phyloP scores from a whole-genome alignment of 2,113 vertebrate species.

The Epinephelus lanceolatus region DNA sequence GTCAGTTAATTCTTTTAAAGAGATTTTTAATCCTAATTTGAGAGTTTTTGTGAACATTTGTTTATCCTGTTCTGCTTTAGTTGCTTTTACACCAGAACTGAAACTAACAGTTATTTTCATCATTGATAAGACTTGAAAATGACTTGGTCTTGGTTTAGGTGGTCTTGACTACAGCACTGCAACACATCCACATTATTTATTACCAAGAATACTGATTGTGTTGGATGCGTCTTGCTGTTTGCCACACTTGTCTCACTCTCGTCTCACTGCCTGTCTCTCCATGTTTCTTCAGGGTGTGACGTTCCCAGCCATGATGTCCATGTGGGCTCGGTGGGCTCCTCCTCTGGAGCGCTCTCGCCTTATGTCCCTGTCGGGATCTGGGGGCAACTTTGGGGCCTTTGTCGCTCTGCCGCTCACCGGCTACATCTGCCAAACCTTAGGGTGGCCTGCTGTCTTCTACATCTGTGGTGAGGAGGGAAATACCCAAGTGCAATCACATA shows the following conservation, averaged over 20 bases:
- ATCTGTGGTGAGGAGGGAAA: constrained; percentile 83
- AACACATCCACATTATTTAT: neutral
- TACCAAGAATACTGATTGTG: no score
- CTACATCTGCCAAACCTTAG: constrained; percentile 84
- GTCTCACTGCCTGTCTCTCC: neutral
- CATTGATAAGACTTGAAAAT: no score
- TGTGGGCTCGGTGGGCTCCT: constrained; percentile 90
- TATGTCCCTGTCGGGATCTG: constrained; percentile 82
- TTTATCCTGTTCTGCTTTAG: no score
- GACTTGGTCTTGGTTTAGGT: no score
- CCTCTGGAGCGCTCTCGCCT: constrained; percentile 86
- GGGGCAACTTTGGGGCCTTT: constrained; percentile 87
- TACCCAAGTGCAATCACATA: neutral
- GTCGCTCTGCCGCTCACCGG: constrained; percentile 87
- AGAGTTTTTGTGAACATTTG: no score
- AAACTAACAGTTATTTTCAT: no score
- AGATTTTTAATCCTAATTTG: no score
- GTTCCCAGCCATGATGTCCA: constrained; percentile 86
- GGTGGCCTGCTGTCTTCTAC: constrained; percentile 91
- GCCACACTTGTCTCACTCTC: neutral
- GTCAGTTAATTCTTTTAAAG: no score
- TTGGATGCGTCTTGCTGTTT: no score
- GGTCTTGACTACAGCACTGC: neutral
- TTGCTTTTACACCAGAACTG: no score
- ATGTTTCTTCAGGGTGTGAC: constrained; percentile 80